A percentile compares a stretch with the other conserved stretches of the same genome.
Conservation (phyloP, 2,888 invertebrate genomes). For the Drosophila peninsularis region DNA sequence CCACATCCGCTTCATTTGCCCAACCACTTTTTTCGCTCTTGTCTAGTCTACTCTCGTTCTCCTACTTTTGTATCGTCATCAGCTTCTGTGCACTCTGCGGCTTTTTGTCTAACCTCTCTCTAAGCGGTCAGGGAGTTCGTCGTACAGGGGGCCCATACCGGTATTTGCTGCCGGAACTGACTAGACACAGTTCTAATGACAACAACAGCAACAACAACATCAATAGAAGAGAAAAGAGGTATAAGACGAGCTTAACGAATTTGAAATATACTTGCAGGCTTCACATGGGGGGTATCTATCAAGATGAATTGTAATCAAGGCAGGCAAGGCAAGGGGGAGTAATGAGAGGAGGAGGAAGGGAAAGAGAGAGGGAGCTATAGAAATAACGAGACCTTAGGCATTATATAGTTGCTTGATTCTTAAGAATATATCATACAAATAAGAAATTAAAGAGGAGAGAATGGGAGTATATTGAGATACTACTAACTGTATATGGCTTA, state of each 20-base stretch:
- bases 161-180: conserved; percentile 20
- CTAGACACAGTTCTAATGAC: conserved; percentile 30
- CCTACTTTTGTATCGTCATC: conserved; percentile 36
- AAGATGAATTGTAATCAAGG: background rate
- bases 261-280: conserved; percentile 5
- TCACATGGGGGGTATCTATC: background rate
- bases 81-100: conserved; percentile 25
- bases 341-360: background rate
- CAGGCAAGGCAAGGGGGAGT: background rate
- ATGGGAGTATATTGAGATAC: too few species aligned
- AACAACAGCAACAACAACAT: conserved; percentile 7
- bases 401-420: background rate
- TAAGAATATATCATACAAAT: background rate
- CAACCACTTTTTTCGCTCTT: conserved; percentile 40
- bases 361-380: background rate
- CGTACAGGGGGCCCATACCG: conserved; percentile 13
- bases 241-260: background rate
- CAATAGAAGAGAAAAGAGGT: background rate
- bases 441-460: too few species aligned
- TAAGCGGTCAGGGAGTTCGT: conserved; percentile 19
- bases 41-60: background rate
- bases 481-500: background rate
- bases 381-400: background rate
- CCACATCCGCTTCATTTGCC: conserved; percentile 73
- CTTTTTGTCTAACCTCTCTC: conserved; percentile 39